Conservation (phyloP, 2,888 invertebrate species). For the Gerosis bhagava region DNA sequence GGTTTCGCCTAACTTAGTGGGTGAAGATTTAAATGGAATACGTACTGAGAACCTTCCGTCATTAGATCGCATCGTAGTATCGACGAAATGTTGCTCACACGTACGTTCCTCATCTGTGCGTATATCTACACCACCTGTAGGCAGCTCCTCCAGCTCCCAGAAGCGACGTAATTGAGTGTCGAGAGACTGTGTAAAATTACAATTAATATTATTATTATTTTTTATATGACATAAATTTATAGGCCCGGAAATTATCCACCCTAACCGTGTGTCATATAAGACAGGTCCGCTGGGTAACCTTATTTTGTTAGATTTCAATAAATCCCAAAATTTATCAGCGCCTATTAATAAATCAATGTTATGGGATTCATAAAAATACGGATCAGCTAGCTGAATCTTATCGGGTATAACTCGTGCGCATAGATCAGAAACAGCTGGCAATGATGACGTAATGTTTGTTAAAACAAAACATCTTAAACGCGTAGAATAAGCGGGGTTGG, state of each 20-base stretch:
- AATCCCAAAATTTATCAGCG: constrained; percentile 33
- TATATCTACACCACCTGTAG: constrained; percentile 1
- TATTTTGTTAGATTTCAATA: constrained; percentile 10
- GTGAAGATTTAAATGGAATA: constrained; percentile 24
- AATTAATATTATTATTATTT: neutral
- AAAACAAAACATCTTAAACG: constrained; percentile 5
- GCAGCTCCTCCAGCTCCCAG: constrained; percentile 2
- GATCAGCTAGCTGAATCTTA: constrained; percentile 2
- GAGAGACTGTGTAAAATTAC: constrained; percentile 3
- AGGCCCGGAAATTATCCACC: constrained; percentile 2
- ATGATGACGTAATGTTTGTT: neutral
- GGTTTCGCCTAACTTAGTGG: neutral
- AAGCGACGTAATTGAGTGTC: neutral
- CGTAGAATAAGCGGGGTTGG: neutral
- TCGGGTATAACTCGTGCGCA: constrained; percentile 1
- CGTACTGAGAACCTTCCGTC: constrained; percentile 24
- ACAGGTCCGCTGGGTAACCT: neutral
- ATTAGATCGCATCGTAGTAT: constrained; percentile 18
- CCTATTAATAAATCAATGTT: constrained; percentile 26
- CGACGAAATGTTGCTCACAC: constrained; percentile 20
- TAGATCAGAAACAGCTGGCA: constrained; percentile 5
- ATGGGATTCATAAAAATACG: constrained; percentile 8
- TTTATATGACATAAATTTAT: neutral
- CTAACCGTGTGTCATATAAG: neutral
- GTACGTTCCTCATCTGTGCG: constrained; percentile 8